phyloP scores from a whole-genome alignment of 35 echinoderm and acorn worm genomes.

The Apostichopus japonicus region DNA sequence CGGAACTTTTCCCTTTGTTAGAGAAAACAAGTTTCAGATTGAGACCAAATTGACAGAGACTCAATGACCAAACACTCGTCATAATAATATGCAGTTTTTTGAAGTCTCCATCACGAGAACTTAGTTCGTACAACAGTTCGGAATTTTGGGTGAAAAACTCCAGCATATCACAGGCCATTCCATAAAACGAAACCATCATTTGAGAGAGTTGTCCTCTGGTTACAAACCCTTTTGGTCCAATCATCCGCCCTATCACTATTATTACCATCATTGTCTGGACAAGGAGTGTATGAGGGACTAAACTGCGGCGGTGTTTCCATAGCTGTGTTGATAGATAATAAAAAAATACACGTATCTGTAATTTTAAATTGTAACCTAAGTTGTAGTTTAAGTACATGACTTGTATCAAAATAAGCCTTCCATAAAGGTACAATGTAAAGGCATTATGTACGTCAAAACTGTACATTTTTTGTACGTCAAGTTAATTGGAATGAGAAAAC shows the following conservation, averaged over 20 bases:
- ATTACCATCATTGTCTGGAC: slow-evolving; percentile 81
- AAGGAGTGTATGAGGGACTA: slow-evolving; percentile 12
- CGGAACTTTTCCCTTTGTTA: neutral
- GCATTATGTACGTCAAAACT: too few relatives aligned
- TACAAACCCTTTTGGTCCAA: slow-evolving; percentile 80
- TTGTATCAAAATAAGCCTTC: too few relatives aligned
- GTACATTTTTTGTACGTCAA: too few relatives aligned
- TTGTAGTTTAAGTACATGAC: too few relatives aligned
- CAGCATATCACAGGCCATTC: slow-evolving; percentile 91
- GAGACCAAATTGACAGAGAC: slow-evolving; percentile 80
- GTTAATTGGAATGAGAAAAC: too few relatives aligned
- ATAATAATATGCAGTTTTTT: slow-evolving; percentile 46
- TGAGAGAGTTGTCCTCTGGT: slow-evolving; percentile 78
- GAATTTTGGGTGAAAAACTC: slow-evolving; percentile 82
- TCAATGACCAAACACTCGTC: slow-evolving; percentile 74
- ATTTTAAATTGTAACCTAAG: too few relatives aligned
- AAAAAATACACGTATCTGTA: neutral
- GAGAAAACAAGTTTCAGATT: slow-evolving; percentile 64
- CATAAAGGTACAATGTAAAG: too few relatives aligned
- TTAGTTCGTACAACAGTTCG: slow-evolving; percentile 27
- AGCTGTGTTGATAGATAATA: neutral
- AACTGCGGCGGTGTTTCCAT: too few relatives aligned
- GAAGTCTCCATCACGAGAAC: slow-evolving; percentile 51
- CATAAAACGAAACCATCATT: slow-evolving; percentile 72
- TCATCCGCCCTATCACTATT: slow-evolving; percentile 67